phyloP scores from a whole-genome alignment of 2,888 invertebrate genomes.

The Melolontha melolontha region DNA sequence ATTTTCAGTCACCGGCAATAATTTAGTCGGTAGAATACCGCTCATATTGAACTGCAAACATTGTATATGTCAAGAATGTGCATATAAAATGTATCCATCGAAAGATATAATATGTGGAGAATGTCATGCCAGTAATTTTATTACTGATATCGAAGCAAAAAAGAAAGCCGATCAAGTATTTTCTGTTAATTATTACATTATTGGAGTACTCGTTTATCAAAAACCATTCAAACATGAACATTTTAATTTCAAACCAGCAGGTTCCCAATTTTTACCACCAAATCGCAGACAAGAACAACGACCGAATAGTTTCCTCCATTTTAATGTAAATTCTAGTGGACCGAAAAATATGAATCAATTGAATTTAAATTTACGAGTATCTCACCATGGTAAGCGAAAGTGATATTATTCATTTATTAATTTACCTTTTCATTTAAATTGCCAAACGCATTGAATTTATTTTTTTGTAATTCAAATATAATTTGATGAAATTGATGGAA shows the following conservation, averaged over 20 bases:
- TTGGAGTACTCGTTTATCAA: slow-evolving; percentile 51
- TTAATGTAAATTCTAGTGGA: neutral
- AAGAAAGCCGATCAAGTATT: slow-evolving; percentile 55
- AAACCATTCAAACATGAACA: slow-evolving; percentile 22
- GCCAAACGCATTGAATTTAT: too few species aligned
- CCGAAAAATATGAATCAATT: neutral
- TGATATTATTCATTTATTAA: too few species aligned
- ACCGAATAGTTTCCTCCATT: slow-evolving; percentile 24
- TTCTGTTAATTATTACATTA: slow-evolving; percentile 62
- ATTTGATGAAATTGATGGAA: too few species aligned
- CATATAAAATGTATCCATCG: slow-evolving; percentile 54
- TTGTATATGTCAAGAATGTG: slow-evolving; percentile 75
- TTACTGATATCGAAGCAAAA: slow-evolving; percentile 48
- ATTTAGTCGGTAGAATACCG: slow-evolving; percentile 64
- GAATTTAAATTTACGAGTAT: neutral
- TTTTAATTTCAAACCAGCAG: slow-evolving; percentile 46
- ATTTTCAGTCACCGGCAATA: slow-evolving; percentile 48
- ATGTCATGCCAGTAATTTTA: slow-evolving; percentile 64
- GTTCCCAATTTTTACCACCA: slow-evolving; percentile 10
- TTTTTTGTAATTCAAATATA: too few species aligned
- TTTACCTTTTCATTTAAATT: too few species aligned
- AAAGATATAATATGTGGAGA: slow-evolving; percentile 65
- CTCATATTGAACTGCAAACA: slow-evolving; percentile 77
- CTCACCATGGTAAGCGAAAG: slow-evolving; percentile 4
- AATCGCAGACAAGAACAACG: neutral